These are phyloP conservation scores for Spisula subtruncata DNA, from an alignment of 2,888 invertebrate genomes.

Conservation along the genomic window DNA sequence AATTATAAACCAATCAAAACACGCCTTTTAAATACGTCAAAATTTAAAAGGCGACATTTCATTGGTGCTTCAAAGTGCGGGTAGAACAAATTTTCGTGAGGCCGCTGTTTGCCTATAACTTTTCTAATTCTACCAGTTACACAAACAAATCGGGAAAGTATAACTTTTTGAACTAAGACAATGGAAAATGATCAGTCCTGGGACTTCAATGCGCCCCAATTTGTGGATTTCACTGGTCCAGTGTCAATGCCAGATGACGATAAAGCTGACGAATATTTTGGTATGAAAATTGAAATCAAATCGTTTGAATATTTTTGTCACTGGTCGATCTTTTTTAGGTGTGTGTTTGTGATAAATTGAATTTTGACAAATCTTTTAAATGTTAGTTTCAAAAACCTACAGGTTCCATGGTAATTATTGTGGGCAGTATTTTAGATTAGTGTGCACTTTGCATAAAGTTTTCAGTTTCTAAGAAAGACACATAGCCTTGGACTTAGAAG, in stretches of 20 bases:
- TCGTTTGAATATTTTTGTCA: conserved; percentile 2
- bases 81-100: conserved; percentile 53
- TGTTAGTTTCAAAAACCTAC: too few relatives aligned
- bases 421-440: too few relatives aligned
- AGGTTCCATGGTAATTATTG: too few relatives aligned
- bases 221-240: conserved; percentile 79
- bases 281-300: conserved; percentile 67
- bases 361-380: too few relatives aligned
- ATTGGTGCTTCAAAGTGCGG: conserved; percentile 76
- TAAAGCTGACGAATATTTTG: conserved; percentile 79
- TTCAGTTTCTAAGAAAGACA: too few relatives aligned
- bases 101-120: background rate
- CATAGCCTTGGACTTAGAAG: too few relatives aligned
- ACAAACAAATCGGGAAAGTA: background rate
- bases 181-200: conserved; percentile 62
- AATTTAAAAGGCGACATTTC: conserved; percentile 44
- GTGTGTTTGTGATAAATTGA: too few relatives aligned
- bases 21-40: background rate
- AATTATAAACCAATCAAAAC: conserved; percentile 24
- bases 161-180: background rate
- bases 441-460: too few relatives aligned
- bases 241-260: conserved; percentile 69
- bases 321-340: background rate
- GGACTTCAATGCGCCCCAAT: conserved; percentile 83
- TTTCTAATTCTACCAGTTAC: too few relatives aligned